Evolutionary conservation across 2,113 vertebrate species (phyloP), one percentile per base, ranked within the genome.

Genomic region (Isurus oxyrinchus): DNA sequence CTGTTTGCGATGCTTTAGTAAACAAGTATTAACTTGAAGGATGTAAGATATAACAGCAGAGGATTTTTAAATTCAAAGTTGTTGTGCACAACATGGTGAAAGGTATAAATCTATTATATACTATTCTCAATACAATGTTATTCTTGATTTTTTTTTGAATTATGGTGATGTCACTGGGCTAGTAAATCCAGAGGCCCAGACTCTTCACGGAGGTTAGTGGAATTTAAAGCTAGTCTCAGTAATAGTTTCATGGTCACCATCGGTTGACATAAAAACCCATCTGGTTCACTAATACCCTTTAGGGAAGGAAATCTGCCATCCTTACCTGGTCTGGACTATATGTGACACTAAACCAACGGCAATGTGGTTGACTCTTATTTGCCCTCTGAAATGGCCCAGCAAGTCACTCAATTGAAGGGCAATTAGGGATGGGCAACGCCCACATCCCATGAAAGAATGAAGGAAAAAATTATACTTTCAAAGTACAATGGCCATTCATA

Each of bases 11-110:
- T 40, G n/a, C 5, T 44, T 49, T 86, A 23, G 44, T 44, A 86
- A 86, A 86, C 81, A 86, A 86, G n/a, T 86, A 86, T 86, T 49
- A 86, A 86, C 44, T 86, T 86, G n/a, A 86, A 49, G 19, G 81
- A 86, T 86, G 40, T 16, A 2, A 14, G 14, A 81, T 81, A 2
- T 81, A 40, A 35, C n/a, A 35, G 72, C 31, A 86, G 40, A 86
- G 19, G n/a, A 86, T 49, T 86, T 86, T 76, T 76, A 6, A 76
- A 11, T 76, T 27, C 11, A 23, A 49, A 86, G 44, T 86, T 35
- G 14, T 86, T 31, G 31, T 40, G 19, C 81, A 86, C n/a, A 84
- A 16, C n/a, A 40, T 44, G 81, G 14, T 76, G 40, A 86, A 86
- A 86, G 16, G 11, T 44, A 35, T 86, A 16, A 86, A 86, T 44